Evolutionary conservation across 2,113 vertebrate species (phyloP).

Genomic region (Illadopsis cleaveri): DNA sequence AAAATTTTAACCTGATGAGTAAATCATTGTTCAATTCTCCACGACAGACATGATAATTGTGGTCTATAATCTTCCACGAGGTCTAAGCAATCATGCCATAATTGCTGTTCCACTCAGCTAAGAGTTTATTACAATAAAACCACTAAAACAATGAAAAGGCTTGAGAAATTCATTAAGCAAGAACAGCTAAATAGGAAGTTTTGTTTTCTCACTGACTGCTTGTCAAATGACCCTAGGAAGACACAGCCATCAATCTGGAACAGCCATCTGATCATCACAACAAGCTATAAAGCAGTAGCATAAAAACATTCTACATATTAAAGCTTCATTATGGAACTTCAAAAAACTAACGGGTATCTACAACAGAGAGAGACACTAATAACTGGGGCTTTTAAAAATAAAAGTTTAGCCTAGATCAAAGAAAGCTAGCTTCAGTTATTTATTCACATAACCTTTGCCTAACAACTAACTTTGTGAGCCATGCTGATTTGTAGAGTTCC

Average conservation of each 20-base stretch:
- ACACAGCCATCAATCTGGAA: background rate
- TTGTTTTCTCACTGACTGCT: background rate
- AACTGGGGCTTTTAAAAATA: background rate
- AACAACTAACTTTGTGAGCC: background rate
- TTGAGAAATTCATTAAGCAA: background rate
- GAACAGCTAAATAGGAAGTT: background rate
- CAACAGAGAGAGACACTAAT: background rate
- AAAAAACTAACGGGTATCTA: background rate
- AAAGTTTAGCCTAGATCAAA: background rate
- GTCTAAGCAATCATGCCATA: background rate
- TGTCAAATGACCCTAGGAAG: background rate
- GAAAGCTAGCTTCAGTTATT: background rate
- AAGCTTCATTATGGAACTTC: background rate
- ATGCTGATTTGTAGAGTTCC: background rate
- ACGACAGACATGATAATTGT: background rate
- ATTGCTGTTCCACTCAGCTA: conserved; percentile 23
- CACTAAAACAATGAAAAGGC: background rate
- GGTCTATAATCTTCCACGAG: background rate
- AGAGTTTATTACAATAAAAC: background rate
- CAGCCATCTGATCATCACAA: background rate
- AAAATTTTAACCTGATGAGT: background rate
- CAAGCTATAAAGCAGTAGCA: background rate
- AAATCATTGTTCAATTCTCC: background rate
- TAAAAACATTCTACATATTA: background rate
- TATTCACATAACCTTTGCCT: background rate